phyloP scores from a whole-genome alignment of 1,140 invertebrate species.

The Yoshiicerus persimilis region DNA sequence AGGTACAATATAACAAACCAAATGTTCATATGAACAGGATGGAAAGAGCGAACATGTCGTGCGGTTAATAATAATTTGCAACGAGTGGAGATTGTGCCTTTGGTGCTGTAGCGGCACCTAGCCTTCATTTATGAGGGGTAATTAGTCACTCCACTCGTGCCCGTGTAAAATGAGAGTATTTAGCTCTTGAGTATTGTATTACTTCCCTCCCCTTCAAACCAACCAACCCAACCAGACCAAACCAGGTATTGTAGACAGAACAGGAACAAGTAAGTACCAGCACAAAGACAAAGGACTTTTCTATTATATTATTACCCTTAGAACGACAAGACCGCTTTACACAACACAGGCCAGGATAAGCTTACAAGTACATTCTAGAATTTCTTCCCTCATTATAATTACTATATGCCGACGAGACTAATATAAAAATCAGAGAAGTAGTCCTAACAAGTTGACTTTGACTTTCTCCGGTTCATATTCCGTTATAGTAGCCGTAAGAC shows the following conservation, averaged over 20 bases:
- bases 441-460: not conserved
- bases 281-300: not conserved
- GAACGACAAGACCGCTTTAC: not conserved
- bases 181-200: not conserved
- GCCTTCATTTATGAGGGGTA: constrained; percentile 34
- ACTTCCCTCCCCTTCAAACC: not conserved
- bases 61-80: constrained; percentile 29
- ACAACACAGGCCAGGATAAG: not conserved
- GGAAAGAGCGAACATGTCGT: not conserved
- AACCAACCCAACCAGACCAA: not conserved
- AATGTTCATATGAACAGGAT: not conserved
- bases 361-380: not conserved
- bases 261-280: not conserved
- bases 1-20: not conserved
- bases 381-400: not conserved
- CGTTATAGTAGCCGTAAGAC: not conserved
- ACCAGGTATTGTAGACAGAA: not conserved
- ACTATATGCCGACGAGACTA: not conserved
- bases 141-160: constrained; percentile 33
- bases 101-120: constrained; percentile 25
- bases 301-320: not conserved
- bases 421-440: not conserved
- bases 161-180: constrained; percentile 11
- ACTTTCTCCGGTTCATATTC: not conserved
- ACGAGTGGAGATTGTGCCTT: not conserved